Conservation (phyloP, 2,888 invertebrate species). For the Apotomis capreana region DNA sequence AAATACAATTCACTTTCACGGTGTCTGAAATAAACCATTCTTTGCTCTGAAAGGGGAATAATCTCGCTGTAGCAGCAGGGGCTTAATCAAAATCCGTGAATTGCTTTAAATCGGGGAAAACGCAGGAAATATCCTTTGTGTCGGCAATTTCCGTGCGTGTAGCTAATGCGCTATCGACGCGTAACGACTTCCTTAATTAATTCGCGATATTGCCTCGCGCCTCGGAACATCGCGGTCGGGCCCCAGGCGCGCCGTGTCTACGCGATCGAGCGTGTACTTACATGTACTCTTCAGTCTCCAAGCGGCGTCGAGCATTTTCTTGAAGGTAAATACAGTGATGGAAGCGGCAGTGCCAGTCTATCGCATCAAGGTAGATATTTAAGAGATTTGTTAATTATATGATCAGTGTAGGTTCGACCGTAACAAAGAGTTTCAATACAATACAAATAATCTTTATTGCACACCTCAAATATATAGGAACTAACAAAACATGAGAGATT, state of each 20-base stretch:
- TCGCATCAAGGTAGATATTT: too few relatives aligned
- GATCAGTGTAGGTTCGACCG: too few relatives aligned
- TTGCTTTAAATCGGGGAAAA: slow-evolving; percentile 84
- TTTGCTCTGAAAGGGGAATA: slow-evolving; percentile 82
- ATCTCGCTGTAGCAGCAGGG: slow-evolving; percentile 80
- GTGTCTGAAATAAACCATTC: slow-evolving; percentile 82
- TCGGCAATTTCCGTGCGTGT: slow-evolving; percentile 80
- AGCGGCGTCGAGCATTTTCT: too few relatives aligned
- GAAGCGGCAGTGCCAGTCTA: too few relatives aligned
- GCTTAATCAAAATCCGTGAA: slow-evolving; percentile 83
- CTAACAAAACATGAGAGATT: too few relatives aligned
- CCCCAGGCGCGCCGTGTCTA: slow-evolving; percentile 33
- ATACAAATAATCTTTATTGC: too few relatives aligned
- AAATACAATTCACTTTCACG: slow-evolving; percentile 82
- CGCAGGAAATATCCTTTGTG: slow-evolving; percentile 83
- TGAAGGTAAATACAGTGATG: too few relatives aligned
- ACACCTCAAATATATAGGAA: too few relatives aligned
- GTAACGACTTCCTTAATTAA: slow-evolving; percentile 84
- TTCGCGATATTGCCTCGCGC: slow-evolving; percentile 69
- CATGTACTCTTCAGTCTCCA: background rate
- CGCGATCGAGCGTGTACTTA: slow-evolving; percentile 5
- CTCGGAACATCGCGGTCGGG: slow-evolving; percentile 46
- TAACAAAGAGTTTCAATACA: too few relatives aligned
- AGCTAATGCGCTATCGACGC: slow-evolving; percentile 79
- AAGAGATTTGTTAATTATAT: too few relatives aligned